Evolutionary conservation across 1,140 invertebrate species (phyloP).

Genomic region (Drosophila yakuba): DNA sequence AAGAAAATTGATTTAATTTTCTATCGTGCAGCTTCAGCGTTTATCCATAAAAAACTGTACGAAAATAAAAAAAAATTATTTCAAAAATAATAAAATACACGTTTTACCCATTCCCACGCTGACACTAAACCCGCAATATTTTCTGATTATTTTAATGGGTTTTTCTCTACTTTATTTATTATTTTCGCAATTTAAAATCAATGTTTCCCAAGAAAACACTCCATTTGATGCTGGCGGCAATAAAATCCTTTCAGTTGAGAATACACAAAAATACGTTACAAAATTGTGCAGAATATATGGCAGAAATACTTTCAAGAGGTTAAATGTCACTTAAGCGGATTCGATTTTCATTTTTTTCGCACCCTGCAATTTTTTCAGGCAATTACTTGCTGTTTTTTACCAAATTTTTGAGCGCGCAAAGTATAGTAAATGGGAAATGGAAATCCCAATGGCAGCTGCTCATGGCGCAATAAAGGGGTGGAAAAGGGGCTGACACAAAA

Average conservation of each 20-base stretch:
- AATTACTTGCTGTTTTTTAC: slow-evolving; percentile 50
- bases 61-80: neutral
- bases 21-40: too few species aligned
- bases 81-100: neutral
- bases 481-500: slow-evolving; percentile 45
- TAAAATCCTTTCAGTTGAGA: slow-evolving; percentile 42
- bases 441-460: slow-evolving; percentile 63
- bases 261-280: slow-evolving; percentile 66
- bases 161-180: slow-evolving; percentile 33
- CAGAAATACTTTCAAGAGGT: slow-evolving; percentile 59
- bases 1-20: too few species aligned
- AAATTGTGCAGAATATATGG: slow-evolving; percentile 18
- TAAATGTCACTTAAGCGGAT: slow-evolving; percentile 79
- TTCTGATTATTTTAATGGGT: slow-evolving; percentile 32
- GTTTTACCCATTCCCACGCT: slow-evolving; percentile 16
- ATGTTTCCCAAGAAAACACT: slow-evolving; percentile 41
- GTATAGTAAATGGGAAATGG: neutral
- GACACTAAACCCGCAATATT: slow-evolving; percentile 43
- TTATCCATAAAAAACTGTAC: neutral
- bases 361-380: slow-evolving; percentile 44
- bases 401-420: slow-evolving; percentile 61
- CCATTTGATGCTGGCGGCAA: slow-evolving; percentile 61
- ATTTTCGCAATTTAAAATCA: slow-evolving; percentile 53
- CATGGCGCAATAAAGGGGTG: slow-evolving; percentile 61
- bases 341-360: slow-evolving; percentile 23